Evolutionary conservation across 2,113 vertebrate genomes (phyloP).

Genomic region (Pogona vitticeps): DNA sequence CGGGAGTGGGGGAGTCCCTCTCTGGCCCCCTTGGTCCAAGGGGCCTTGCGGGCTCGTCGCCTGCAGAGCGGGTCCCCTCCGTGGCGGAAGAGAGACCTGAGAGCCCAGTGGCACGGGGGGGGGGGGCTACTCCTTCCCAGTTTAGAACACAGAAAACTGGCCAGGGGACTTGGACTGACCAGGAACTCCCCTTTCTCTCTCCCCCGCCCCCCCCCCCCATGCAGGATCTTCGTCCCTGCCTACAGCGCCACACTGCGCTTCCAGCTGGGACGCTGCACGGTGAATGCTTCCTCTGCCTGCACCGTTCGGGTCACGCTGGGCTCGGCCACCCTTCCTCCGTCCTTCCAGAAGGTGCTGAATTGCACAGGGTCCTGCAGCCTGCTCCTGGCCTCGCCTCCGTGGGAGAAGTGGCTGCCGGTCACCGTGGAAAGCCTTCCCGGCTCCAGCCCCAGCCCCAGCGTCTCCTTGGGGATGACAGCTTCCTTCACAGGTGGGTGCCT

Average conservation of each 20-base stretch:
- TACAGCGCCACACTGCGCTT: constrained; percentile 79
- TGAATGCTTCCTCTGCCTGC: constrained; percentile 66
- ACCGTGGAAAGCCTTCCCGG: constrained; percentile 75
- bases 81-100: too few relatives aligned
- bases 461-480: constrained; percentile 76
- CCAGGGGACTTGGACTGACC: too few relatives aligned
- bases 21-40: too few relatives aligned
- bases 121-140: too few relatives aligned
- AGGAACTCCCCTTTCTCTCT: neutral
- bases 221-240: constrained; percentile 88
- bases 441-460: constrained; percentile 56
- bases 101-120: too few relatives aligned
- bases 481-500: constrained; percentile 83
- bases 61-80: too few relatives aligned
- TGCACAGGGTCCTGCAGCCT: constrained; percentile 81
- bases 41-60: accelerated
- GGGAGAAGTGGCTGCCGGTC: constrained; percentile 89
- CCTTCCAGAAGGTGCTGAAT: constrained; percentile 76
- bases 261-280: constrained; percentile 77
- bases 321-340: constrained; percentile 74
- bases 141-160: too few relatives aligned
- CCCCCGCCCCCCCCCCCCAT: neutral
- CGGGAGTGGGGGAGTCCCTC: too few relatives aligned
- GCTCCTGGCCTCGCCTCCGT: constrained; percentile 81
- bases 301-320: constrained; percentile 80